Conservation (phyloP, 2,113 vertebrate species). For the Grus americana region DNA sequence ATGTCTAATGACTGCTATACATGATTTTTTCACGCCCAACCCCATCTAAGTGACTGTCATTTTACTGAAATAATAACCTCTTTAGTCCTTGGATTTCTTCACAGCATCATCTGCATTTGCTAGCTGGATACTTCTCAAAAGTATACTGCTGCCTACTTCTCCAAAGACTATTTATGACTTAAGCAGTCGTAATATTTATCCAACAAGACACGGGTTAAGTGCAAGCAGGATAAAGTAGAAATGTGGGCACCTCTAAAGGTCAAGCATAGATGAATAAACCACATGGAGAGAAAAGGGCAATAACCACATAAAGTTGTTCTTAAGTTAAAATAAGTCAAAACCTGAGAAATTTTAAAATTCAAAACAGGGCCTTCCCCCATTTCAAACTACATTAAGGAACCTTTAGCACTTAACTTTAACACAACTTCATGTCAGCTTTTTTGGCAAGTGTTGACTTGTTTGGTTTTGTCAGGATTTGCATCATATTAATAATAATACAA, state of each 20-base stretch:
- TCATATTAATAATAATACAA: constrained; percentile 12
- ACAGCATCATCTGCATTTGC: neutral
- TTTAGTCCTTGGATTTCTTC: constrained; percentile 8
- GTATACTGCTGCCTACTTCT: neutral
- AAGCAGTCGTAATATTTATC: neutral
- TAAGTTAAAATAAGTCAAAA: constrained; percentile 14
- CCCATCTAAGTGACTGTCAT: constrained; percentile 9
- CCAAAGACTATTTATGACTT: neutral
- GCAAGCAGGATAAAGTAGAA: neutral
- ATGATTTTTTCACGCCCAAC: neutral
- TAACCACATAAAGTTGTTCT: neutral
- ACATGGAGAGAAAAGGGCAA: neutral
- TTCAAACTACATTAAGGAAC: neutral
- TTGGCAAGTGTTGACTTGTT: constrained; percentile 41
- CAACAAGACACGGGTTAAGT: neutral
- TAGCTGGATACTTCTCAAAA: neutral
- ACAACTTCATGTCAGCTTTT: neutral
- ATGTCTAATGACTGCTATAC: constrained; percentile 27
- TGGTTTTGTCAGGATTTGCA: constrained; percentile 43
- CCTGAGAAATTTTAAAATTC: neutral
- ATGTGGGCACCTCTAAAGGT: neutral
- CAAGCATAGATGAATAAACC: neutral
- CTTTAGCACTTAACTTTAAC: constrained; percentile 26
- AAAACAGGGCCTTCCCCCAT: constrained; percentile 11
- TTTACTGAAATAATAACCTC: constrained; percentile 29